Percentiles rank a stretch among this genome's conserved stretches.
phyloP scores from a whole-genome alignment of 2,113 vertebrate genomes.

The Chrysochloris asiatica region DNA sequence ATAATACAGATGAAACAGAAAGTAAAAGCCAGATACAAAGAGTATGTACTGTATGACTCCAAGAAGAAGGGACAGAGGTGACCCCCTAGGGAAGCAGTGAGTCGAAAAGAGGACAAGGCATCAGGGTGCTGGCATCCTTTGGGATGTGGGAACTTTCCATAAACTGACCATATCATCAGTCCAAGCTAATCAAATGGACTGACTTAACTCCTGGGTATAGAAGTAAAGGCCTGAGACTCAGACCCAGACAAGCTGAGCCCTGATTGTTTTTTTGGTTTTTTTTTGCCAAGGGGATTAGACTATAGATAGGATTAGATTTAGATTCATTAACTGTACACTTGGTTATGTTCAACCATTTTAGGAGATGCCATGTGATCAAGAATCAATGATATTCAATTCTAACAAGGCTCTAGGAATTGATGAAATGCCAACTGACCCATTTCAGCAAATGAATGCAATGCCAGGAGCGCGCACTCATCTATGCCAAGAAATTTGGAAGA shows the following conservation, averaged over 20 bases:
- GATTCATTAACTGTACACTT: background rate
- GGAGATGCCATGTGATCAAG: background rate
- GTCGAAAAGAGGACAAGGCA: too few species aligned
- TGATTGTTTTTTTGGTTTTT: too few species aligned
- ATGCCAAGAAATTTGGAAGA: background rate
- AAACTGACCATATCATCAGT: background rate
- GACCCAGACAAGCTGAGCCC: background rate
- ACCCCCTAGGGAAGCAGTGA: background rate
- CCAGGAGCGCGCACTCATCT: background rate
- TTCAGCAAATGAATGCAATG: background rate
- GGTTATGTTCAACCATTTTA: background rate
- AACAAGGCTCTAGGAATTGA: background rate
- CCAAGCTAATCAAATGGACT: background rate
- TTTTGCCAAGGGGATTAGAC: background rate
- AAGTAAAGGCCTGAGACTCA: background rate
- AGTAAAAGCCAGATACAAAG: background rate
- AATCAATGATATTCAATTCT: background rate
- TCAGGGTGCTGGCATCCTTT: background rate
- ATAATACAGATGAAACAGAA: accelerated
- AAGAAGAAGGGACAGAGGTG: background rate
- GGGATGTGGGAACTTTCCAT: background rate
- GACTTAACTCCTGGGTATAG: background rate
- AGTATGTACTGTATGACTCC: too few species aligned
- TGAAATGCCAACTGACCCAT: background rate
- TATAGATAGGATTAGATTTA: background rate